These are phyloP conservation scores for Epiblema foenella DNA, from an alignment of 2,888 invertebrate species.

Conservation along the genomic window DNA sequence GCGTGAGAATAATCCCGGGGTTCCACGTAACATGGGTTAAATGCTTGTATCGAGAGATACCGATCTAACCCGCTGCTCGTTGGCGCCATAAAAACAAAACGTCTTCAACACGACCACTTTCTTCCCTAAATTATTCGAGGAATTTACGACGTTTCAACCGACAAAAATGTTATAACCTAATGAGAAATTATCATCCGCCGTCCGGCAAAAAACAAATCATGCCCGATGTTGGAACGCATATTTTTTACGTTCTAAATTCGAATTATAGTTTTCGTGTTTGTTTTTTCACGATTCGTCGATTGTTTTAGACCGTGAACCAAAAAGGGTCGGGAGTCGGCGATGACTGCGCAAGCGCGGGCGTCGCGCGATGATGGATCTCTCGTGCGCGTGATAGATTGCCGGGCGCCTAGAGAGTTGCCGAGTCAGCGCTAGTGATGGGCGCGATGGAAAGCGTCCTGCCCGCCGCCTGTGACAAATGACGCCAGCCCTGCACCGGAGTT, in stretches of 20 bases:
- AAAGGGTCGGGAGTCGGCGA: slow-evolving; percentile 72
- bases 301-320: slow-evolving; percentile 74
- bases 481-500: slow-evolving; percentile 55
- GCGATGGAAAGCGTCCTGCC: slow-evolving; percentile 59
- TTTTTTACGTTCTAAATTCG: slow-evolving; percentile 74
- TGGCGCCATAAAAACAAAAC: slow-evolving; percentile 86
- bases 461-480: slow-evolving; percentile 56
- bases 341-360: slow-evolving; percentile 70
- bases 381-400: slow-evolving; percentile 60
- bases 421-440: slow-evolving; percentile 55
- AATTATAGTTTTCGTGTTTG: slow-evolving; percentile 72
- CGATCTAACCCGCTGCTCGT: slow-evolving; percentile 81
- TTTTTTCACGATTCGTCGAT: slow-evolving; percentile 71
- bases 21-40: slow-evolving; percentile 84
- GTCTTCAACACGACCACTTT: slow-evolving; percentile 80
- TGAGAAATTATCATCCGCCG: slow-evolving; percentile 83
- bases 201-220: slow-evolving; percentile 77
- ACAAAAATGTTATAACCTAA: slow-evolving; percentile 84
- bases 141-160: slow-evolving; percentile 82
- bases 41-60: slow-evolving; percentile 82
- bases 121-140: slow-evolving; percentile 83
- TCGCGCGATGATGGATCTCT: slow-evolving; percentile 54
- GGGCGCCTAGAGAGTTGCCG: slow-evolving; percentile 50
- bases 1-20: slow-evolving; percentile 79
- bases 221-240: slow-evolving; percentile 66